phyloP scores from a whole-genome alignment of 2,113 vertebrate genomes.

The Syrrhaptes paradoxus region DNA sequence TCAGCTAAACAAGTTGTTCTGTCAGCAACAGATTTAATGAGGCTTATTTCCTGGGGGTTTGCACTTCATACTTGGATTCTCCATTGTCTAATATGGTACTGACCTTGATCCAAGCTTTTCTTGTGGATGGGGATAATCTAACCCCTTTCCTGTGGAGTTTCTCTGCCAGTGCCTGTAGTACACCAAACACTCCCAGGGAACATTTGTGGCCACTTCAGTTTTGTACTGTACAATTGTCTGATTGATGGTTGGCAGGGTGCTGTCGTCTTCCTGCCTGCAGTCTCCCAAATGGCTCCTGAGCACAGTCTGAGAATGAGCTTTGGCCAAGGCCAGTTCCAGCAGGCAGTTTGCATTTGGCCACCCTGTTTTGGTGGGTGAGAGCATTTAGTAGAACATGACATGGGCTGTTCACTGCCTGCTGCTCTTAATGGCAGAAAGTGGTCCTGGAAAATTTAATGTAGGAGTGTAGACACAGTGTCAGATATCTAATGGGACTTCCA shows the following conservation, averaged over 20 bases:
- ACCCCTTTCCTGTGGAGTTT: background rate
- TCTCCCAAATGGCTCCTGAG: background rate
- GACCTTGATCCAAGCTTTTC: background rate
- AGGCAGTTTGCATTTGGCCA: background rate
- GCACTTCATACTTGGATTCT: background rate
- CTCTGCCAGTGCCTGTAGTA: background rate
- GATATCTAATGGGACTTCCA: background rate
- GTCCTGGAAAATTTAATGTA: background rate
- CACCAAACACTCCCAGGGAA: background rate
- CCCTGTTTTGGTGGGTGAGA: background rate
- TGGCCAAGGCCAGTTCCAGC: background rate
- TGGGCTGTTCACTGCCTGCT: background rate
- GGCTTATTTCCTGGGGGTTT: background rate
- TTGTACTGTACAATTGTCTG: background rate
- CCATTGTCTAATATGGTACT: background rate
- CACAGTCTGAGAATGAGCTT: background rate
- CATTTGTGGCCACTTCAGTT: background rate
- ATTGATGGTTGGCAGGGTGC: background rate
- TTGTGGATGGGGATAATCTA: background rate
- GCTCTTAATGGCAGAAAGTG: background rate
- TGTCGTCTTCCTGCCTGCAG: background rate
- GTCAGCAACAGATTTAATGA: slow-evolving; percentile 18
- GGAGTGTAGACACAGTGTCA: background rate
- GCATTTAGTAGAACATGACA: background rate
- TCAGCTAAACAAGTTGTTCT: slow-evolving; percentile 1